Percentiles rank a stretch among this genome's conserved stretches.
Conservation (phyloP, 2,113 vertebrate genomes). For the Noctilio leporinus region DNA sequence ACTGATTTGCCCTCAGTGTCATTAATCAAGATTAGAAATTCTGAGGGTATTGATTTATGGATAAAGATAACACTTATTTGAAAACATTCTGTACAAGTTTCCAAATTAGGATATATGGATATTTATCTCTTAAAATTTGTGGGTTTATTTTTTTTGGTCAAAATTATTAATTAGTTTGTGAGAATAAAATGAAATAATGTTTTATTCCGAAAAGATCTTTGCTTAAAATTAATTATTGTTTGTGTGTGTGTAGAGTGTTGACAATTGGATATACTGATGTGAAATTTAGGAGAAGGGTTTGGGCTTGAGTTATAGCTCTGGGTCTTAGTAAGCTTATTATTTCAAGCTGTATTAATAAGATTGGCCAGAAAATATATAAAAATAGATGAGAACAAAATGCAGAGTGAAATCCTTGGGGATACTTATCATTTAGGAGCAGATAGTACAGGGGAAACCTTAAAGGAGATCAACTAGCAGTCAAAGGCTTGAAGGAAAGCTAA, state of each 20-base stretch:
- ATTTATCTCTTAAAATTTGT: neutral
- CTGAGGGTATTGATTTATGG: neutral
- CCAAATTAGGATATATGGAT: neutral
- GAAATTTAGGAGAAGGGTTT: neutral
- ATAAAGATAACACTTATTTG: neutral
- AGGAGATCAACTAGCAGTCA: neutral
- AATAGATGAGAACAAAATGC: neutral
- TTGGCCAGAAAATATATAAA: neutral
- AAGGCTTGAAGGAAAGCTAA: neutral
- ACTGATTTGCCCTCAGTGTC: neutral
- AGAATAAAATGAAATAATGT: neutral
- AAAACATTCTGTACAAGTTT: neutral
- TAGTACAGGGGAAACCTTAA: neutral
- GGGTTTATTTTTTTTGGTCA: neutral
- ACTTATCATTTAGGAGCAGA: neutral
- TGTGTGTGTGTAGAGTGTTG: neutral
- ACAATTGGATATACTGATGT: neutral
- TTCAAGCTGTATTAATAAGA: slow-evolving; percentile 21
- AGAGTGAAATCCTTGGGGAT: neutral
- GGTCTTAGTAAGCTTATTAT: neutral
- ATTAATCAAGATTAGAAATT: neutral
- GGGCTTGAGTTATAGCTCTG: neutral
- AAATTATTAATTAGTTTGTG: neutral
- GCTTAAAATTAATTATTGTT: slow-evolving; percentile 16
- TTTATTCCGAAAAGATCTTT: neutral